Conservation (phyloP, 2,797 vertebrate genomes). For the Euphonia xanthogaster region DNA sequence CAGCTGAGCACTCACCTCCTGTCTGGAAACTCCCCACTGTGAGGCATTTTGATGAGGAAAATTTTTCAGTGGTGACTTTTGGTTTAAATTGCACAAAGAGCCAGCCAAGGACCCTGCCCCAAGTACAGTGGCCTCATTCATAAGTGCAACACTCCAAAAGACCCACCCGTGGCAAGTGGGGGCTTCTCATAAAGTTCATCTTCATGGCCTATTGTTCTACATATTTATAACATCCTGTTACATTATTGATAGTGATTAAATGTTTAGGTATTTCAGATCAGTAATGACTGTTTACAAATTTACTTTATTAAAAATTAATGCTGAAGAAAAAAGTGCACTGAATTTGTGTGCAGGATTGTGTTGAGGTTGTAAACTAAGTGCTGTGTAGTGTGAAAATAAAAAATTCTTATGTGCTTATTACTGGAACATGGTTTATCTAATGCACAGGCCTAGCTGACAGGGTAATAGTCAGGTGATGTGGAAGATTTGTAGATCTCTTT, state of each 20-base stretch:
- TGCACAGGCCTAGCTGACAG: background rate
- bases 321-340: conserved; percentile 10
- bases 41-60: background rate
- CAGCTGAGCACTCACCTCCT: background rate
- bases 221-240: conserved; percentile 72
- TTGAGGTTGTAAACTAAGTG: background rate
- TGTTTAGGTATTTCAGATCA: conserved; percentile 71
- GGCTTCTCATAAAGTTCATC: conserved; percentile 24
- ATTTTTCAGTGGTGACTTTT: background rate
- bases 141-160: background rate
- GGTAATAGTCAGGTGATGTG: conserved; percentile 19
- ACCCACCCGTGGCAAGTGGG: background rate
- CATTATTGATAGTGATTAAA: conserved; percentile 78
- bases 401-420: conserved; percentile 20
- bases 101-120: background rate
- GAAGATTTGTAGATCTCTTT: conserved; percentile 52
- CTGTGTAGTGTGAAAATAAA: background rate
- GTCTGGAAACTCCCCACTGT: background rate
- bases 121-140: background rate
- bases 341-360: background rate
- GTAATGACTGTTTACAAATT: conserved; percentile 73
- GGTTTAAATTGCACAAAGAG: background rate
- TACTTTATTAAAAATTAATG: conserved; percentile 72
- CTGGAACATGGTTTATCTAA: conserved; percentile 35
- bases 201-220: conserved; percentile 50